Base-by-base conservation (phyloP, 2,113 vertebrate genomes). In the Microcebus tavaratra region DNA sequence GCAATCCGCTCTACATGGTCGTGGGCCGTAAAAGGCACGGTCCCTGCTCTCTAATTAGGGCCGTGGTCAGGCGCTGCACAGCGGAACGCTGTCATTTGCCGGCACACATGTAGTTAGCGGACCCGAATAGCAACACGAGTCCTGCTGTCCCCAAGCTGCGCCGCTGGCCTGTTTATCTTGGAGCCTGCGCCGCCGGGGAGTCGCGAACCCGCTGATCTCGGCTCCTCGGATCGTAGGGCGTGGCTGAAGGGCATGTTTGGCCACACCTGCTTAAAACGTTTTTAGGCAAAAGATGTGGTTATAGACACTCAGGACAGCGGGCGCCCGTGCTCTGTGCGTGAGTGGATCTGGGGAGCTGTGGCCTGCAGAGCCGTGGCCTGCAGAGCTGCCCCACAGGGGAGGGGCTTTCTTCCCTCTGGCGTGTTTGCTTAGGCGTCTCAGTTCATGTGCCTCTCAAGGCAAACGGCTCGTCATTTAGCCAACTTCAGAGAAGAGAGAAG, bases 111-210 rank as follows among this genome's bases (percentile, higher is more conserved):
- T 15, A 29, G 73, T 79, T n/a, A 82, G 57, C 27, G 14, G 23
- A 39, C 67, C 3, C 34, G 12, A 10, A 0, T 18, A 34, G n/a
- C 45, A 2, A 0, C 65, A 6, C 3, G 9, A 1, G n/a, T 18
- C 4, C 0, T n/a, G 8, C 67, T 6, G 67, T 17, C 7, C 53
- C 1, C 2, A 0, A 55, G 53, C 53, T 18, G 0, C 53, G 17
- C 18, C 53, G 5, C 6, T 18, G 53, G 53, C 23, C n/a, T 5
- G 27, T 4, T 61, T 17, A 0, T 39, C 9, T 18, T 42, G 53
- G 75, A 13, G 2, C 4, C 53, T 34, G 0, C 6, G 42, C 15
- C 6, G 0, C 48, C 12, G 0, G 63, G 50, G 34, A 42, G 78
- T 2, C 2, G 2, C 2, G n/a, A 53, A 34, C 27, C 17, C 27